Evolutionary conservation across 2,113 vertebrate genomes (phyloP).

Genomic region (Solea senegalensis): DNA sequence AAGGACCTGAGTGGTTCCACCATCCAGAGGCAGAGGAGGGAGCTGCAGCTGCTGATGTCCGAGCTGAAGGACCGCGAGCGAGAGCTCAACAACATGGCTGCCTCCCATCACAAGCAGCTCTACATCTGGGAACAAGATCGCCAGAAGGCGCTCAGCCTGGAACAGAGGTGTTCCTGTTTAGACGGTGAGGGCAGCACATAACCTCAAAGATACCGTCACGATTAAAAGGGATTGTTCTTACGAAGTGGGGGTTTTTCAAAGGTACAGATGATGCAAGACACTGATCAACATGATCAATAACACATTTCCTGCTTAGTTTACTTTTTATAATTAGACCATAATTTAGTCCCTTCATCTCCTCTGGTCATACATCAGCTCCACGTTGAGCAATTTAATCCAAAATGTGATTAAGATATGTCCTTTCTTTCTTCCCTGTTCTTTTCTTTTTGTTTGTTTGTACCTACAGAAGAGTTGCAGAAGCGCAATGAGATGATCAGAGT

Average conservation of each 20-base stretch:
- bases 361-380: no score
- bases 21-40: slow-evolving; percentile 56
- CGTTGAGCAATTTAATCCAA: no score
- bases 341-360: no score
- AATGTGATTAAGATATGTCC: neutral
- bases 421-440: neutral
- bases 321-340: no score
- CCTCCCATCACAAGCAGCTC: slow-evolving; percentile 53
- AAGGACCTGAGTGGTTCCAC: slow-evolving; percentile 39
- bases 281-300: no score
- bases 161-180: slow-evolving; percentile 45
- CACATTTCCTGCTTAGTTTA: no score
- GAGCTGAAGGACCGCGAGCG: slow-evolving; percentile 68
- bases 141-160: slow-evolving; percentile 30
- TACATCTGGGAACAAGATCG: slow-evolving; percentile 58
- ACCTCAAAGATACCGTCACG: no score
- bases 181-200: slow-evolving; percentile 40
- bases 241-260: no score
- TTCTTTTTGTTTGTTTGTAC: neutral
- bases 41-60: slow-evolving; percentile 64
- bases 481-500: slow-evolving; percentile 70
- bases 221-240: no score
- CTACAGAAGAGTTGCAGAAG: slow-evolving; percentile 73
- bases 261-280: no score
- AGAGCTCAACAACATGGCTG: slow-evolving; percentile 62